Percentiles rank a stretch among this genome's conserved stretches.
phyloP scores from a whole-genome alignment of 2,113 vertebrate species.

The Corythaixoides concolor region DNA sequence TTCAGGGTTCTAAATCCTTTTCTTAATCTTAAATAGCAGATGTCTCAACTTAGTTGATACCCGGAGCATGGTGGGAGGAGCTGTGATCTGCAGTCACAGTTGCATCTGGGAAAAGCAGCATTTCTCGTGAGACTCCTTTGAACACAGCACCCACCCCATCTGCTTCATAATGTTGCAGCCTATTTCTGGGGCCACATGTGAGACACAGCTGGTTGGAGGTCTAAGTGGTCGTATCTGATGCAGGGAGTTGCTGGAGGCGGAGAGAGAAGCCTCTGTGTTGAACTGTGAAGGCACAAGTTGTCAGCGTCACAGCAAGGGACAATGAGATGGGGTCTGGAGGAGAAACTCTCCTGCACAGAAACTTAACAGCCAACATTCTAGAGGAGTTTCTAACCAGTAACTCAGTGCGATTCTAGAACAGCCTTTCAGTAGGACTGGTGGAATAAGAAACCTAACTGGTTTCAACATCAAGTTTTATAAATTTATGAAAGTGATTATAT shows the following conservation, averaged over 20 bases:
- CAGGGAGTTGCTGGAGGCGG: neutral
- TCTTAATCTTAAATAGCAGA: neutral
- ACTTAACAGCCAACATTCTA: neutral
- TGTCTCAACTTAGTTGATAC: neutral
- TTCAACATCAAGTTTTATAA: neutral
- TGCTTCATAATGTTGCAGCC: neutral
- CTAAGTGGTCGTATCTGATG: neutral
- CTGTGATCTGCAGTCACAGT: neutral
- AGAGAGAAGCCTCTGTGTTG: neutral
- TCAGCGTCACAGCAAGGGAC: neutral
- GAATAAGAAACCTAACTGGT: neutral
- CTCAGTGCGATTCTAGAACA: neutral
- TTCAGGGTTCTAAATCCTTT: neutral
- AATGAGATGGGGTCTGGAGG: neutral
- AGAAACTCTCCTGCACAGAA: neutral
- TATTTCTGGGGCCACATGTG: neutral
- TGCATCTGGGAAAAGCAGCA: neutral
- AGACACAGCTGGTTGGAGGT: neutral
- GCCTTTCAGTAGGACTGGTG: neutral
- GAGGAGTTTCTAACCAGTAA: neutral
- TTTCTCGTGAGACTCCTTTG: neutral
- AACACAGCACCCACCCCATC: neutral
- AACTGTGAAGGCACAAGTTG: neutral
- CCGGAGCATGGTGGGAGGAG: neutral
- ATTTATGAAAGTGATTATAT: neutral